Conservation (phyloP, 2,113 vertebrate genomes). For the Indicator maculatus region DNA sequence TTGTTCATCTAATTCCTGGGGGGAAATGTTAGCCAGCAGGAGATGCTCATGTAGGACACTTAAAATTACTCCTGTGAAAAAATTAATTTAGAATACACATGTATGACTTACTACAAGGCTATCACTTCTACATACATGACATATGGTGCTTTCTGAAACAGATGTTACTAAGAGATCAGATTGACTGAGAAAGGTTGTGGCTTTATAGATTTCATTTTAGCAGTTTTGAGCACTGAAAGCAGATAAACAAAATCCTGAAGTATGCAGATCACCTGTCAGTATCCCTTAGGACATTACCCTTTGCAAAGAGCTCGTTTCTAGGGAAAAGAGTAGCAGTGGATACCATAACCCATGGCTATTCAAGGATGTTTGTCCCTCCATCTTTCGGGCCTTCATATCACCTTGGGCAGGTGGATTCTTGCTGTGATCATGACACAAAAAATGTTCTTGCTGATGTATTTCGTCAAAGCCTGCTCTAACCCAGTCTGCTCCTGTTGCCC, state of each 20-base stretch:
- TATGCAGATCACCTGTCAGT: neutral
- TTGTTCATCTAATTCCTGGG: neutral
- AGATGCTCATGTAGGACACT: neutral
- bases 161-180: neutral
- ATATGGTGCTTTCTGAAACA: neutral
- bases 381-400: neutral
- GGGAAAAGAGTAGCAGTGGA: neutral
- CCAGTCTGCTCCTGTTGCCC: neutral
- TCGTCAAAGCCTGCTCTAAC: neutral
- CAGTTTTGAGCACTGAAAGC: neutral
- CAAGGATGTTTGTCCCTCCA: neutral
- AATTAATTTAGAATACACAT: neutral
- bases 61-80: constrained; percentile 19
- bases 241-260: neutral
- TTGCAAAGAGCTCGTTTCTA: neutral
- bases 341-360: neutral
- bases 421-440: neutral
- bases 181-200: neutral
- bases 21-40: neutral
- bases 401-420: neutral
- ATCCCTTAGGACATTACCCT: neutral
- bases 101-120: neutral
- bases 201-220: neutral
- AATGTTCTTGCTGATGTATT: neutral
- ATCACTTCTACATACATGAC: neutral